Conservation (phyloP, 2,797 vertebrate genomes). For the Chromis chromis region DNA sequence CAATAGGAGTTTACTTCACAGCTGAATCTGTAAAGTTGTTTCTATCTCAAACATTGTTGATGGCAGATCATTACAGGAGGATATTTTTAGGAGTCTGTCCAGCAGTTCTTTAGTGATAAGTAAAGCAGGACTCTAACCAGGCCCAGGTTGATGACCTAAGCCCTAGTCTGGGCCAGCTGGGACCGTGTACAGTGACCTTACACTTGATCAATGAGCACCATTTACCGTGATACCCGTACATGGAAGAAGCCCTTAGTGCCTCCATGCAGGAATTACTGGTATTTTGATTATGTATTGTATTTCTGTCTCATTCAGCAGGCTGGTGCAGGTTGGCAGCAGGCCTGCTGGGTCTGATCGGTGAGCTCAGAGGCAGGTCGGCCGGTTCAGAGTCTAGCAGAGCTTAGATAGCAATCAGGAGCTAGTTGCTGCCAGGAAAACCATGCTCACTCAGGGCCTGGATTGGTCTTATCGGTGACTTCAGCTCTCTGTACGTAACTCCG, state of each 20-base stretch:
- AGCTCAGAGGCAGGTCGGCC: conserved; percentile 9
- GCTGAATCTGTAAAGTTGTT: no score
- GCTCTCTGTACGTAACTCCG: not conserved
- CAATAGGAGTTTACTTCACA: not conserved
- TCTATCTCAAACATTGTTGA: no score
- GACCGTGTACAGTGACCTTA: conserved; percentile 18
- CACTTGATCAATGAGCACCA: conserved; percentile 24
- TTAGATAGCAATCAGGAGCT: conserved; percentile 26
- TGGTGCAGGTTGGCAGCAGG: conserved; percentile 36
- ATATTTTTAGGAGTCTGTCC: conserved; percentile 79
- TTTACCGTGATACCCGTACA: conserved; percentile 42
- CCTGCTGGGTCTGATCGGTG: conserved; percentile 8
- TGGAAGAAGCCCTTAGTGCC: conserved; percentile 44
- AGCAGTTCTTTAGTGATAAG: conserved; percentile 83
- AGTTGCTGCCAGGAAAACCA: conserved; percentile 19
- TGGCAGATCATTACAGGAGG: conserved; percentile 54
- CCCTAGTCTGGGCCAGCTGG: conserved; percentile 18
- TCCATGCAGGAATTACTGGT: conserved; percentile 15
- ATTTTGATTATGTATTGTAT: conserved; percentile 29
- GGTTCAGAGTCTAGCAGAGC: conserved; percentile 16
- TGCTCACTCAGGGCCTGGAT: conserved; percentile 24
- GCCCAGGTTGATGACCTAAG: conserved; percentile 43
- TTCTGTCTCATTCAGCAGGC: conserved; percentile 45
- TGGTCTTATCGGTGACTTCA: conserved; percentile 20
- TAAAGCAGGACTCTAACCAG: conserved; percentile 13